Base-by-base conservation (phyloP, 2,113 vertebrate species). In the Echinops telfairi region DNA sequence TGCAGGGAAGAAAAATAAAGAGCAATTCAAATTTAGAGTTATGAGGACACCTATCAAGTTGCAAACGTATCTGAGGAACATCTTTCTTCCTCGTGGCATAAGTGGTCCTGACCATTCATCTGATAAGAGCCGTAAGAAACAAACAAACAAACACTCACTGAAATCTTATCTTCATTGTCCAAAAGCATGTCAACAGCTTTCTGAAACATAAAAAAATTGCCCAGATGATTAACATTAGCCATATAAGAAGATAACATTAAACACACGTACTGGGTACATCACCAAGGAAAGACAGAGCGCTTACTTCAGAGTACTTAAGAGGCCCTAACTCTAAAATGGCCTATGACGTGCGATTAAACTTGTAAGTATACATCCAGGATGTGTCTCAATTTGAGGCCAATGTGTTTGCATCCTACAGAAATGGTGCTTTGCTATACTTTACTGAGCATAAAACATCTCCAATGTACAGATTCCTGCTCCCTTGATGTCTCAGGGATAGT, bases 151-250 rank as follows among this genome's bases (percentile, higher is more conserved):
- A 64, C 96, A 98, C 99, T 98, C 96, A 99, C 99, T 0, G 99
- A 99, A 98, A 99, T 99, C 98, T 99, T 99, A 97, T 99, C 99
- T 98, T 99, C 99, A 6, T 99, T 99, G 97, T 99, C 99, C 97
- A 99, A 98, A 97, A 99, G 98, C 99, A 99, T 99, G 97, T 99
- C 99, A n/a, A 99, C 99, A 4, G 99, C 99, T 99, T 99, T 99
- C 99, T 99, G 95, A 80, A 96, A 97, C 43, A 95, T 10, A 97
- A 89, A 36, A 97, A 92, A 94, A 83, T 62, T 58, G 90, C 33
- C 91, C 86, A 0, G 38, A 27, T 75, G 66, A 84, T 9, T 95
- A 47, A 86, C 60, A 86, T 93, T 12, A 62, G 76, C 19, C 57
- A 88, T 9, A 20, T 33, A 53, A 83, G 88, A 47, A 75, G 3